A percentile compares a stretch with the other conserved stretches of the same genome.
Conservation (phyloP, 2,888 invertebrate genomes). For the Ormyrus labotus region DNA sequence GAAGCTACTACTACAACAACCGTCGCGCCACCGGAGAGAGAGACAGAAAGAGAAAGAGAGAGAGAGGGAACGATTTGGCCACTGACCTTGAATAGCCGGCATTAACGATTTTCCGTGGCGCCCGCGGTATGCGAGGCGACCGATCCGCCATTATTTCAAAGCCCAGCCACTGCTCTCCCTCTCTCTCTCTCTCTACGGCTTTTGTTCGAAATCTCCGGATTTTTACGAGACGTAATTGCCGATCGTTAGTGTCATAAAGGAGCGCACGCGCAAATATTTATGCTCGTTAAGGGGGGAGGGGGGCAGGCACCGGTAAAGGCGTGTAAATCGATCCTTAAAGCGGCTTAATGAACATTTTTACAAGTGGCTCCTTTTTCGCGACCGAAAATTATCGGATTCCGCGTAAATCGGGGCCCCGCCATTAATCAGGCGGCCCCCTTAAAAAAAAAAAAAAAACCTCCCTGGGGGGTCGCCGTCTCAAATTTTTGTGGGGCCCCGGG, state of each 20-base stretch:
- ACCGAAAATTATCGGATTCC: too few species aligned
- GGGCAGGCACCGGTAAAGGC: too few species aligned
- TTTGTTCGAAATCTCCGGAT: background rate
- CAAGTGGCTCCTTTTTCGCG: background rate
- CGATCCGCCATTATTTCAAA: background rate
- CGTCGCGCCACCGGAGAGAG: background rate
- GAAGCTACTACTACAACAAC: constrained; percentile 44
- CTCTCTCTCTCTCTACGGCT: background rate
- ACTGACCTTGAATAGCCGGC: constrained; percentile 53
- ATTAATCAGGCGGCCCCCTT: too few species aligned
- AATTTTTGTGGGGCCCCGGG: too few species aligned
- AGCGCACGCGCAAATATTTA: too few species aligned
- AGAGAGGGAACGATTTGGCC: constrained; percentile 51
- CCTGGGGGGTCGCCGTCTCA: too few species aligned
- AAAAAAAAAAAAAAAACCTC: too few species aligned
- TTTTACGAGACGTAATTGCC: too few species aligned
- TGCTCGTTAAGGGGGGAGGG: too few species aligned
- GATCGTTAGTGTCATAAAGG: too few species aligned
- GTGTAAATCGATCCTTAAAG: too few species aligned
- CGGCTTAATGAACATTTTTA: constrained; percentile 9
- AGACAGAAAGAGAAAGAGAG: constrained; percentile 16
- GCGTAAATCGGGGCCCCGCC: too few species aligned
- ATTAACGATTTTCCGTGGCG: constrained; percentile 55
- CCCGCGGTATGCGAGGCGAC: constrained; percentile 41
- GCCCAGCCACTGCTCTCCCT: background rate